These are phyloP conservation scores for Pholis gunnellus DNA, from an alignment of 2,113 vertebrate genomes.

Conservation along the genomic window DNA sequence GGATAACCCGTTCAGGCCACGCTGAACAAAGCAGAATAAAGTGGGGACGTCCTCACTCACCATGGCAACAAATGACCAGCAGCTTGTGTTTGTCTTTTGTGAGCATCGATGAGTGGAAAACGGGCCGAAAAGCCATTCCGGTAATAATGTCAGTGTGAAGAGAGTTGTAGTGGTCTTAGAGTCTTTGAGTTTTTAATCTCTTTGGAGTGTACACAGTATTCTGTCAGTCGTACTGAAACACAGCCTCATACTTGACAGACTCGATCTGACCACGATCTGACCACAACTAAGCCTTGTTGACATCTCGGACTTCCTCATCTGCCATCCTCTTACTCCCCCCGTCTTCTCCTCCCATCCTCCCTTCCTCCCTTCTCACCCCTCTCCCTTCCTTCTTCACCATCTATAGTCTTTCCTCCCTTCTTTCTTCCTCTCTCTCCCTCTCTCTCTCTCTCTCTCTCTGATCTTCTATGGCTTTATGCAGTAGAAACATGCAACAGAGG, in stretches of 20 bases:
- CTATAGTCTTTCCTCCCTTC: slow-evolving; percentile 10
- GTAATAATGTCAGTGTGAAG: background rate
- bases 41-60: background rate
- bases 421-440: slow-evolving; percentile 22
- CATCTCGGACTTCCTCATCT: slow-evolving; percentile 57
- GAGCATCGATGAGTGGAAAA: background rate
- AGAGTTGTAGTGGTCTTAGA: background rate
- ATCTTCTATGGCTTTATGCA: background rate
- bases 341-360: background rate
- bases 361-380: background rate
- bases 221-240: background rate
- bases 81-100: background rate
- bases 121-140: background rate
- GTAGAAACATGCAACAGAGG: background rate
- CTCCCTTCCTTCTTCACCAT: slow-evolving; percentile 4
- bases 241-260: background rate
- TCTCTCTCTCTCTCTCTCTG: slow-evolving; percentile 21
- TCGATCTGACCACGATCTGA: slow-evolving; percentile 30
- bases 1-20: slow-evolving; percentile 40
- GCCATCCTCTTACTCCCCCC: slow-evolving; percentile 33
- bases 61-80: slow-evolving; percentile 19
- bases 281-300: slow-evolving; percentile 48
- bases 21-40: slow-evolving; percentile 33
- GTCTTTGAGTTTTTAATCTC: background rate
- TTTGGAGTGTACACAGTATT: background rate